Percentiles rank a stretch among this genome's conserved stretches.
phyloP scores from a whole-genome alignment of 2,888 invertebrate genomes.

The Xylophagus ater region DNA sequence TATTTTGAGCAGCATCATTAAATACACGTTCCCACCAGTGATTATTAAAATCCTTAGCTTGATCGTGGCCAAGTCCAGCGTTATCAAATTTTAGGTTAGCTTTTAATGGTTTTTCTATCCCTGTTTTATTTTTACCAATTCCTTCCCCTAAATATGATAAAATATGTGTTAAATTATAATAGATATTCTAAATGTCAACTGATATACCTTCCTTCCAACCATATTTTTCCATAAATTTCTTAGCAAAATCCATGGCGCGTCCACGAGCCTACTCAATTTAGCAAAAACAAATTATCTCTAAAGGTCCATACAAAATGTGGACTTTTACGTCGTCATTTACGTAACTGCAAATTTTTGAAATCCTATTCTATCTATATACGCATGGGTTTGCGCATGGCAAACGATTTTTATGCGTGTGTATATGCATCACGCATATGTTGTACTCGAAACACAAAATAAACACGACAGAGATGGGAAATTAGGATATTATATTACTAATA shows the following conservation, averaged over 20 bases:
- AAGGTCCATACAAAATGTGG: no score
- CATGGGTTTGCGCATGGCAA: no score
- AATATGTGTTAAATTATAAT: background rate
- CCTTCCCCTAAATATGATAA: constrained; percentile 49
- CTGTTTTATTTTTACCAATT: constrained; percentile 67
- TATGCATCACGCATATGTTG: no score
- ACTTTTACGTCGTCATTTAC: no score
- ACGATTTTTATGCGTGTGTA: no score
- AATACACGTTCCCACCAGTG: constrained; percentile 79
- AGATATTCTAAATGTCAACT: background rate
- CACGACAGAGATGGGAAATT: no score
- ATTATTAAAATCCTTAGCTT: constrained; percentile 60
- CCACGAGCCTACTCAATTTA: no score
- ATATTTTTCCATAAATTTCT: constrained; percentile 32
- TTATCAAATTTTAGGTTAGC: constrained; percentile 71
- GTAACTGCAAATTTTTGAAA: no score
- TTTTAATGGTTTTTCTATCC: constrained; percentile 65
- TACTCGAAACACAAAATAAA: no score
- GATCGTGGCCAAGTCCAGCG: constrained; percentile 65
- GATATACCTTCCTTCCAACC: constrained; percentile 35
- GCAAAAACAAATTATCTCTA: no score
- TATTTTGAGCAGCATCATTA: constrained; percentile 59
- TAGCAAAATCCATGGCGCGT: constrained; percentile 31
- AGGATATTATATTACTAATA: no score
- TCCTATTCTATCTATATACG: no score